Evolutionary conservation across 2,888 invertebrate genomes (phyloP), one percentile per base, ranked within the genome.

Genomic region (Agonopterix alstromeriana): DNA sequence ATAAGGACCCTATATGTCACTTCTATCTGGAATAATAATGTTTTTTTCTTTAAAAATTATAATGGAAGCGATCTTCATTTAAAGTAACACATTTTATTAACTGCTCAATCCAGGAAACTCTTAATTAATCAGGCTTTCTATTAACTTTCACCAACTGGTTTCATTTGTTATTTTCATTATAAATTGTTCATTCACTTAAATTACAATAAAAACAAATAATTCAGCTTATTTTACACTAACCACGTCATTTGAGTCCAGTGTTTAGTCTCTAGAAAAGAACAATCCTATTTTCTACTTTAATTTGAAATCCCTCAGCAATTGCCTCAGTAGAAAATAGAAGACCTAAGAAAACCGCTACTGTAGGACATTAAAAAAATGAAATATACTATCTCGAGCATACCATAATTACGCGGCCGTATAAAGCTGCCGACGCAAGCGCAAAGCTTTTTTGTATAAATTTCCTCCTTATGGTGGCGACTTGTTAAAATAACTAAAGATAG

Each of bases 81-180:
- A 42, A 49, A 47, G 42, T 45, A 14, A 5, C 3, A 46, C 11
- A 27, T 35, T 35, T 36, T 8, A 36, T 10, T 35, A 44, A 27
- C 11, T 5, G 44, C 8, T 4, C 9, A 38, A 45, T 45, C 55
- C 61, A 70, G 67, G 69, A 70, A 76, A 61, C 36, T 7, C 63
- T 51, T 58, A 63, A 65, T 53, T 56, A 51, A 50, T 49, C 48
- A 46, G 17, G 57, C 70, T 73, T 74, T 73, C 72, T 68, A 65
- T 50, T 43, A 43, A 54, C 65, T 68, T 74, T 73, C 74, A 58
- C 63, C 56, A 47, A 51, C 53, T 48, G 52, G 61, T 64, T 60
- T 57, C 56, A 53, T 66, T 58, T 42, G 43, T 42, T 27, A 5
- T 27, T 27, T 27, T 27, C 5, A 17, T 17, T 17, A 17, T 17